These are phyloP conservation scores for Chirona hameri DNA, from an alignment of 2,888 invertebrate genomes.

Conservation along the genomic window DNA sequence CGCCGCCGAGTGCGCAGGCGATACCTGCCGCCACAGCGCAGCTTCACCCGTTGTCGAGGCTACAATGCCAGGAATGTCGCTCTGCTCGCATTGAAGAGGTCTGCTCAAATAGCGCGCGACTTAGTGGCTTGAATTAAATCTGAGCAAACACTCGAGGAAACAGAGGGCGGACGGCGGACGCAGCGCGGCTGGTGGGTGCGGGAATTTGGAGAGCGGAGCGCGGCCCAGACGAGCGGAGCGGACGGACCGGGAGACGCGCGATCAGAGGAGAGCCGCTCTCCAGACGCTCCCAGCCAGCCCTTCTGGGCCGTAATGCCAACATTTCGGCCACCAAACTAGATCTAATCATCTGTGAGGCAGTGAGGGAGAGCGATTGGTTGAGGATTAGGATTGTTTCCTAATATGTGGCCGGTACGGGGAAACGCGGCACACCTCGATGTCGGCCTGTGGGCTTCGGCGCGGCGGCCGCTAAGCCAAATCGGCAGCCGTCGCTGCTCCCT, in stretches of 20 bases:
- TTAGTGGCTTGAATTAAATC: slow-evolving; percentile 28
- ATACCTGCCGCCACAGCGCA: background rate
- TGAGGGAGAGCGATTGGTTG: background rate
- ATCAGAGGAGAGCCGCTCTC: background rate
- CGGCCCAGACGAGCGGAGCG: background rate
- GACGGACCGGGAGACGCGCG: background rate
- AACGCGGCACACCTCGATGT: too few species aligned
- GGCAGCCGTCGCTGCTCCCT: background rate
- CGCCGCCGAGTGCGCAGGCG: too few species aligned
- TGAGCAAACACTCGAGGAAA: background rate
- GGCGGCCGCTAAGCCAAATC: background rate
- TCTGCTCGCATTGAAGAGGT: slow-evolving; percentile 24
- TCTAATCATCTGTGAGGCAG: background rate
- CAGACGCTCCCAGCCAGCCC: background rate
- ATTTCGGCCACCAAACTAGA: background rate
- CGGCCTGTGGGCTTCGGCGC: background rate
- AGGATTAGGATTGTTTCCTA: background rate
- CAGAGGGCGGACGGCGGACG: background rate
- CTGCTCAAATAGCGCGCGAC: slow-evolving; percentile 28
- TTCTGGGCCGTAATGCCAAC: background rate
- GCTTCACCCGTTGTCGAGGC: background rate
- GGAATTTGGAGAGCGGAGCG: background rate
- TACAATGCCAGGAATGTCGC: background rate
- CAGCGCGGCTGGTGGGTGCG: background rate
- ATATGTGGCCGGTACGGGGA: background rate